phyloP scores from a whole-genome alignment of 2,888 invertebrate genomes.

The Drosophila anceps region DNA sequence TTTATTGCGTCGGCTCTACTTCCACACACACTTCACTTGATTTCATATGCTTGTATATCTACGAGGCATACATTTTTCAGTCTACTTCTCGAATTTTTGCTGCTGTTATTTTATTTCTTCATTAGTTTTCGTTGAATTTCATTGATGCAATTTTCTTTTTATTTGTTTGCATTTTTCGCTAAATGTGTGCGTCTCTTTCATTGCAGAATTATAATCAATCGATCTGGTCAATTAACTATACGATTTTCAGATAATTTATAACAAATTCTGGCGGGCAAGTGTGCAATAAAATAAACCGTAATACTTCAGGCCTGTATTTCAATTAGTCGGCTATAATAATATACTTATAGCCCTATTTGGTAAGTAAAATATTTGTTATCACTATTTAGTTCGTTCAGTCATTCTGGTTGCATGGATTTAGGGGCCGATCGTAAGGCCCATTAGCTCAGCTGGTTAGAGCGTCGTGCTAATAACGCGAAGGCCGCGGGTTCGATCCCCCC shows the following conservation, averaged over 20 bases:
- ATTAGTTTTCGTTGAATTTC: conserved; percentile 52
- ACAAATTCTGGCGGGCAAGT: conserved; percentile 17
- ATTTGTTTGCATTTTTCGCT: conserved; percentile 10
- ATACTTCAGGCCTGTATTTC: background rate
- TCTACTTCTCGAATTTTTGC: conserved; percentile 28
- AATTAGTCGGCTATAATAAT: background rate
- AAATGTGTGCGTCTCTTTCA: conserved; percentile 23
- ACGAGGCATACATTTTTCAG: conserved; percentile 53
- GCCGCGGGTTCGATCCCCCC: conserved; percentile 86
- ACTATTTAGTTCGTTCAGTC: background rate
- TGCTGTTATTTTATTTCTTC: conserved; percentile 37
- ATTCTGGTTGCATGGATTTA: background rate
- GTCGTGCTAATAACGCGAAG: conserved; percentile 86
- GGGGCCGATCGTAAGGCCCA: conserved; percentile 71
- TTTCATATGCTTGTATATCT: conserved; percentile 47
- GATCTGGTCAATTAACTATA: conserved; percentile 40
- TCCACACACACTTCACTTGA: conserved; percentile 51
- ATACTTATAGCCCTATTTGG: conserved; percentile 3
- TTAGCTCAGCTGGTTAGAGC: conserved; percentile 86
- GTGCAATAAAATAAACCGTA: conserved; percentile 33
- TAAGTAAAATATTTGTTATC: conserved; percentile 23
- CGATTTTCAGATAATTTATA: conserved; percentile 25
- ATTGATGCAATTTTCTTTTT: conserved; percentile 53
- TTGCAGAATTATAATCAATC: conserved; percentile 50
- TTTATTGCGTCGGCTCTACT: conserved; percentile 72